These are phyloP conservation scores for Lasioglossum pauxillum DNA, from an alignment of 2,888 invertebrate genomes.

Conservation along the genomic window DNA sequence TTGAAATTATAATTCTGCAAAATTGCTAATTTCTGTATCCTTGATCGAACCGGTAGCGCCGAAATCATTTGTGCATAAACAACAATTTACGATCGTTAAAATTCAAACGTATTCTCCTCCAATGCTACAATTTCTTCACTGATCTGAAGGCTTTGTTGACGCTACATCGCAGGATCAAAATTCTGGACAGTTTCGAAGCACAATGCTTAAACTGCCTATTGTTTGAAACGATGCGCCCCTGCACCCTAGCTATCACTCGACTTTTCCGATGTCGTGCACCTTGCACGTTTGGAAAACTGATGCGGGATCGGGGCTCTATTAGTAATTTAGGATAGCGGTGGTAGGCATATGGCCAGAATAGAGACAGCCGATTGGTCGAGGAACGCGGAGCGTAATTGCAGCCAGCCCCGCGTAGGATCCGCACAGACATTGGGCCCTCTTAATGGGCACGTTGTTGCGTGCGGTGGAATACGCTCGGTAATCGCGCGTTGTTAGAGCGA, in stretches of 20 bases:
- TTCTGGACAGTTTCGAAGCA: not conserved
- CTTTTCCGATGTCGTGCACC: not conserved
- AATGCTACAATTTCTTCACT: not conserved
- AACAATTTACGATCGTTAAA: too few relatives aligned
- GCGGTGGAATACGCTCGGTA: slow-evolving; percentile 52
- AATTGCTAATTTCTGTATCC: too few relatives aligned
- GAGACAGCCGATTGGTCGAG: slow-evolving; percentile 44
- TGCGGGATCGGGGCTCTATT: slow-evolving; percentile 32
- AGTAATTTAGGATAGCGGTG: slow-evolving; percentile 61
- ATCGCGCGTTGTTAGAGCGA: slow-evolving; percentile 58
- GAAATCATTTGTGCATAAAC: too few relatives aligned
- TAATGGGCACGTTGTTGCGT: slow-evolving; percentile 62
- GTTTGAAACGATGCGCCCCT: not conserved
- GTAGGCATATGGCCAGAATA: slow-evolving; percentile 62
- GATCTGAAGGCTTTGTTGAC: not conserved
- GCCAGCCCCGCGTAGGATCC: slow-evolving; percentile 41
- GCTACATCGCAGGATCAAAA: not conserved
- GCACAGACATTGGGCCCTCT: slow-evolving; percentile 40
- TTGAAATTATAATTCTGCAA: too few relatives aligned
- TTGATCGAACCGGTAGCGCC: too few relatives aligned
- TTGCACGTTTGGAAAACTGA: slow-evolving; percentile 13
- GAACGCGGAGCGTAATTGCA: slow-evolving; percentile 55
- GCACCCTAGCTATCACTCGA: not conserved
- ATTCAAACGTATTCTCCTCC: too few relatives aligned
- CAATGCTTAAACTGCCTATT: not conserved